These are phyloP conservation scores for Ophonus ardosiacus DNA, from an alignment of 2,888 invertebrate species.

Conservation along the genomic window DNA sequence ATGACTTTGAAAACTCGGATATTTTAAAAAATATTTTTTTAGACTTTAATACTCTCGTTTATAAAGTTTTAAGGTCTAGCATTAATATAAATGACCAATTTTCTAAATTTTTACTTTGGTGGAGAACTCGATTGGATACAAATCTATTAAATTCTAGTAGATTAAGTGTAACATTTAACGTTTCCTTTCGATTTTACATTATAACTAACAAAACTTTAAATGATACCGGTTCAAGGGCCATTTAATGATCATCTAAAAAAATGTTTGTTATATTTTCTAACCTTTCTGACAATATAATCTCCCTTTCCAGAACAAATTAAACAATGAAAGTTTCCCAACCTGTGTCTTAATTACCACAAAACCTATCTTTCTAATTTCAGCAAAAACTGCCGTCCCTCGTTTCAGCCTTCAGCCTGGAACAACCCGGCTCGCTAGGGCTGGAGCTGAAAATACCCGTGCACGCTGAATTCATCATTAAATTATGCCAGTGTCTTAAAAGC, in stretches of 20 bases:
- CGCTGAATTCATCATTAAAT: constrained; percentile 56
- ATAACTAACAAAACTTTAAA: too few relatives aligned
- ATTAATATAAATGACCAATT: too few relatives aligned
- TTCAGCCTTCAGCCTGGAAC: constrained; percentile 2
- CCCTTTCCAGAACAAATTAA: not conserved
- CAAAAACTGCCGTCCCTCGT: constrained; percentile 25
- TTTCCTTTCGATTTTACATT: too few relatives aligned
- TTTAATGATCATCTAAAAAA: not conserved
- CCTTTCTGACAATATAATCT: not conserved
- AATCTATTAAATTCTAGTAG: too few relatives aligned
- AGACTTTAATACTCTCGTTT: too few relatives aligned
- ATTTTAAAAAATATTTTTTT: too few relatives aligned
- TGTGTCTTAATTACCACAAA: constrained; percentile 10
- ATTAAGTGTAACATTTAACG: too few relatives aligned
- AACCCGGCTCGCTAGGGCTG: not conserved
- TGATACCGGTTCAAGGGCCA: not conserved
- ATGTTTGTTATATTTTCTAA: not conserved
- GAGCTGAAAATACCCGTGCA: constrained; percentile 16
- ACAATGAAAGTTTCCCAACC: not conserved
- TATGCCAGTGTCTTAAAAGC: constrained; percentile 48
- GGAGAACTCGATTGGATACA: too few relatives aligned
- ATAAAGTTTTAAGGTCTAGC: too few relatives aligned
- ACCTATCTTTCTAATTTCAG: constrained; percentile 33
- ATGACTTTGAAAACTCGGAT: too few relatives aligned
- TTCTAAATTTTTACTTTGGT: too few relatives aligned